Percentiles rank a stretch among this genome's conserved stretches.
phyloP scores from a whole-genome alignment of 2,113 vertebrate species.

The Oryzias curvinotus region DNA sequence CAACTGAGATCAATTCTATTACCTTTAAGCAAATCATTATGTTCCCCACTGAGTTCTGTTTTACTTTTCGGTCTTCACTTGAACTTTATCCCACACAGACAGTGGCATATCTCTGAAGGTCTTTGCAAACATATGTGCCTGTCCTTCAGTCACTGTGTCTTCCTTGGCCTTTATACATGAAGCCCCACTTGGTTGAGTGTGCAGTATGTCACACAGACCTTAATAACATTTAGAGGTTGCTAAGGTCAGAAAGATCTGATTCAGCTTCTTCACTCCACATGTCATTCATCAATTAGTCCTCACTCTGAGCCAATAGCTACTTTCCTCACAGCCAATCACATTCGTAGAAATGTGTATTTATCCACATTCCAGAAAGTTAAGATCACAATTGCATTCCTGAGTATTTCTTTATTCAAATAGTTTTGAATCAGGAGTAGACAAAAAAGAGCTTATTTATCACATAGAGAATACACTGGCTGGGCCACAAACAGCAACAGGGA shows the following conservation, averaged over 20 bases:
- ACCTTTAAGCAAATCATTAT: neutral
- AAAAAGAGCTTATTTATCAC: too few species aligned
- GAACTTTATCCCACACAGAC: slow-evolving; percentile 2
- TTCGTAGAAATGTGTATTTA: too few species aligned
- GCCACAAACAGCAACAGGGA: too few species aligned
- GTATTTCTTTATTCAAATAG: too few species aligned
- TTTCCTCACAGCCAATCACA: too few species aligned
- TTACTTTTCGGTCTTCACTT: neutral
- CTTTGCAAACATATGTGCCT: neutral
- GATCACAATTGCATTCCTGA: too few species aligned
- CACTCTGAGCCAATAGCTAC: too few species aligned
- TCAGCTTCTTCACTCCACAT: too few species aligned
- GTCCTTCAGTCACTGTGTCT: neutral
- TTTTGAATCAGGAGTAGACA: too few species aligned
- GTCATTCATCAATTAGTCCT: too few species aligned
- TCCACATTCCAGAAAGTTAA: too few species aligned
- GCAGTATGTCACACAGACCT: neutral
- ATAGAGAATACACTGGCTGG: too few species aligned
- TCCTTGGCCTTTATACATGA: neutral
- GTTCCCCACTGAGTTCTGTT: neutral
- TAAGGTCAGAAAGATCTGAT: neutral
- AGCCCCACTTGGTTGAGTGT: neutral
- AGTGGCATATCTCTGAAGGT: neutral
- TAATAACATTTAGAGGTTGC: neutral
- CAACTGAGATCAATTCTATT: neutral